Percentiles rank a stretch among this genome's conserved stretches.
Conservation (phyloP, 2,113 vertebrate genomes). For the Oceanites oceanicus region DNA sequence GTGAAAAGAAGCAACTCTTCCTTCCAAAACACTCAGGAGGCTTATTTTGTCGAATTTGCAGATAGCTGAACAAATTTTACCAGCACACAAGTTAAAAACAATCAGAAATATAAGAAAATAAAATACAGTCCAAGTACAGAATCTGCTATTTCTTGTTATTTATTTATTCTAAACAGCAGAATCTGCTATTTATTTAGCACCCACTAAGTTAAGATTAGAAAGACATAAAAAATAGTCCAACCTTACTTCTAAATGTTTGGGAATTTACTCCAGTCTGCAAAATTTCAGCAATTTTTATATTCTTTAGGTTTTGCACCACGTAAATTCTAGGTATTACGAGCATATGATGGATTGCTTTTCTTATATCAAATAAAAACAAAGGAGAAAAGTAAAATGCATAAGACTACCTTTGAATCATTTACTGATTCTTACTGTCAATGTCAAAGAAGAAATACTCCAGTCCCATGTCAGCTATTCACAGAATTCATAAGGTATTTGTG, state of each 20-base stretch:
- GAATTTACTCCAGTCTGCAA: not conserved
- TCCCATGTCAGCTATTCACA: not conserved
- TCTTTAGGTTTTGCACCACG: not conserved
- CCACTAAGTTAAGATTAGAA: not conserved
- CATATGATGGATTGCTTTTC: not conserved
- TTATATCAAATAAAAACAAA: not conserved
- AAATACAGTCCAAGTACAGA: not conserved
- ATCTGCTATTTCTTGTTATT: not conserved
- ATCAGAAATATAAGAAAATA: not conserved
- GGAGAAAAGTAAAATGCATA: not conserved
- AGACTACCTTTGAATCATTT: not conserved
- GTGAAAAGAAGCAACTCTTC: not conserved
- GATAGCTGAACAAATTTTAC: slow-evolving; percentile 12
- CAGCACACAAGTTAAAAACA: not conserved
- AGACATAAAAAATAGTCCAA: not conserved
- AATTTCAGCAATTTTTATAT: not conserved
- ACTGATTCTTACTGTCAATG: not conserved
- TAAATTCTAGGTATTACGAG: not conserved
- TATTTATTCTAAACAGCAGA: not conserved
- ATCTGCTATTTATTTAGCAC: slow-evolving; percentile 5
- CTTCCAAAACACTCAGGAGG: not conserved
- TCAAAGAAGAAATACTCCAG: not conserved
- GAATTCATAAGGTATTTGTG: not conserved
- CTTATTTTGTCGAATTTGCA: not conserved
- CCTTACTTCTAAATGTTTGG: not conserved